Evolutionary conservation across 2,797 vertebrate genomes (phyloP).

Genomic region (Tachyglossus aculeatus): DNA sequence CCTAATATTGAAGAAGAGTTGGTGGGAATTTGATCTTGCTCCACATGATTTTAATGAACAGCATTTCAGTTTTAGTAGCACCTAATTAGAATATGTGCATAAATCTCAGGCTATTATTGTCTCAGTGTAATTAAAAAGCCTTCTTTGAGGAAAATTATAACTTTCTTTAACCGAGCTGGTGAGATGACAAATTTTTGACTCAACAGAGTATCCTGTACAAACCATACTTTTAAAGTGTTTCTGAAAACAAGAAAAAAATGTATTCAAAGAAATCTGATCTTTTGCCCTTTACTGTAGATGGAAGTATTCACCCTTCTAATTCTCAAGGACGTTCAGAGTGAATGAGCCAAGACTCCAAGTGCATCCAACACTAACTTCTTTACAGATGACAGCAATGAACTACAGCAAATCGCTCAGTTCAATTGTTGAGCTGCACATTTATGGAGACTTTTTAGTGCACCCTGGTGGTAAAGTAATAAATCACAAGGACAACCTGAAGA

Average conservation of each 20-base stretch:
- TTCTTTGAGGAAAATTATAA: constrained; percentile 61
- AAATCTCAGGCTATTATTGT: constrained; percentile 61
- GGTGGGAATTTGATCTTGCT: constrained; percentile 59
- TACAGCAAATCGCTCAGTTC: constrained; percentile 51
- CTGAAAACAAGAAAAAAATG: constrained; percentile 44
- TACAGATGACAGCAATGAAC: constrained; percentile 19
- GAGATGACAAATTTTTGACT: constrained; percentile 47
- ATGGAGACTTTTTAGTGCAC: constrained; percentile 42
- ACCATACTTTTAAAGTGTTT: constrained; percentile 51
- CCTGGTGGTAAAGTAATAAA: constrained; percentile 57
- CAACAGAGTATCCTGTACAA: constrained; percentile 63
- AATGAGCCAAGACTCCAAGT: not conserved
- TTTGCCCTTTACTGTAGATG: constrained; percentile 29
- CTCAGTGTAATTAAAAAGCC: constrained; percentile 68
- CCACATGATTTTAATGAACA: constrained; percentile 59
- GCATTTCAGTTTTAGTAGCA: constrained; percentile 63
- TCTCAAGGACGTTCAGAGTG: constrained; percentile 4
- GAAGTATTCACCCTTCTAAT: constrained; percentile 22
- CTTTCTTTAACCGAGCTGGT: constrained; percentile 35
- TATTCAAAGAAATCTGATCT: constrained; percentile 38
- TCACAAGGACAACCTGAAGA: constrained; percentile 35
- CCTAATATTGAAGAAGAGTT: constrained; percentile 60
- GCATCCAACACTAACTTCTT: constrained; percentile 24
- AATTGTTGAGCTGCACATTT: constrained; percentile 37
- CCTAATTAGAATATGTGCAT: constrained; percentile 66